These are phyloP conservation scores for Scaptomyza flava DNA, from an alignment of 2,888 invertebrate species.

Conservation along the genomic window DNA sequence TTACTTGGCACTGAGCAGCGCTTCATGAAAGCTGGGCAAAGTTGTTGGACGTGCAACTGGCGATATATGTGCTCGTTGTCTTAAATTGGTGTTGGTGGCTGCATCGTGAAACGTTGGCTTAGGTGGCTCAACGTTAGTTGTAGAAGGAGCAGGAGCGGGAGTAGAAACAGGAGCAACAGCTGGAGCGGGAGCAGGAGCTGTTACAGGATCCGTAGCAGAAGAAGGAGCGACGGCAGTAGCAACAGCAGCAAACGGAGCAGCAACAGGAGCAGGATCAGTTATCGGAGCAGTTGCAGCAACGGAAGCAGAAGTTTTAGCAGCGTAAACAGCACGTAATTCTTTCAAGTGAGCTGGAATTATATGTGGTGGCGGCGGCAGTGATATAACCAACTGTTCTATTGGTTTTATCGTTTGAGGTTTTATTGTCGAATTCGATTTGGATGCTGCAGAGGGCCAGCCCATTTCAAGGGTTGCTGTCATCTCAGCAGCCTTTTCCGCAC, in stretches of 20 bases:
- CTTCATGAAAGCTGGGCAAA: conserved; percentile 52
- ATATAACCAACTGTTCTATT: background rate
- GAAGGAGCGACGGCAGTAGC: too few relatives aligned
- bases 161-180: background rate
- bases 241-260: background rate
- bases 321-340: background rate
- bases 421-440: background rate
- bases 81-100: conserved; percentile 46
- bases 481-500: conserved; percentile 52
- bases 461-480: conserved; percentile 37
- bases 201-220: background rate
- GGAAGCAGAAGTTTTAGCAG: background rate
- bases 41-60: background rate
- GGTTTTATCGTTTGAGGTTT: background rate
- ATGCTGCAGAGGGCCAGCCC: background rate
- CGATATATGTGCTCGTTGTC: background rate
- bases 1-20: conserved; percentile 58
- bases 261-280: background rate
- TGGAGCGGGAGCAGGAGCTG: background rate
- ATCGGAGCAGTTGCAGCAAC: background rate
- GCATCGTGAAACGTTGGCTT: conserved; percentile 20
- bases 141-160: background rate
- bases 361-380: background rate
- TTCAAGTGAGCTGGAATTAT: background rate
- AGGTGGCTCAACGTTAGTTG: background rate